These are phyloP conservation scores for Sebastiscus albofasciatus DNA, from an alignment of 2,797 vertebrate species.

Conservation along the genomic window DNA sequence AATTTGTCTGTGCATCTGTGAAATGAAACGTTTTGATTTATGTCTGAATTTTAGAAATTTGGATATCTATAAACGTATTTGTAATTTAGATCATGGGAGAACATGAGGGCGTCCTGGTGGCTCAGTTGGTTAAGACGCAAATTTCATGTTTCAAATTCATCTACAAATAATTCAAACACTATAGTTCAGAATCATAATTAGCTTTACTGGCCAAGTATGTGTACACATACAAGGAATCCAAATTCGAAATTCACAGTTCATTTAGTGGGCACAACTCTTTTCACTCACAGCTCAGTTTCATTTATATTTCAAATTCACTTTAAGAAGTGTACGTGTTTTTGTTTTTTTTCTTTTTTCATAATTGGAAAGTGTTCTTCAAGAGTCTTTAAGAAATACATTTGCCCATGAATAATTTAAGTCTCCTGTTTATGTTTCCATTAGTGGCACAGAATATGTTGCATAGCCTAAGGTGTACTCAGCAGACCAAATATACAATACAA, in stretches of 20 bases:
- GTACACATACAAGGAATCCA: fast-evolving
- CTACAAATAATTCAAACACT: too few relatives aligned
- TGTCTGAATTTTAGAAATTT: neutral
- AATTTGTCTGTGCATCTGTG: neutral
- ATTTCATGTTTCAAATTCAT: too few relatives aligned
- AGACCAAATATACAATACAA: neutral
- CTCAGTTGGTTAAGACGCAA: too few relatives aligned
- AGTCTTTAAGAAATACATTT: neutral
- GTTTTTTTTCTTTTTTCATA: neutral
- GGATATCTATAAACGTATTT: neutral
- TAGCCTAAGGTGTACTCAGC: too few relatives aligned
- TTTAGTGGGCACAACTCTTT: neutral
- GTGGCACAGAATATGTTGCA: too few relatives aligned
- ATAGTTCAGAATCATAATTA: too few relatives aligned
- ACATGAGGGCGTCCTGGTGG: neutral
- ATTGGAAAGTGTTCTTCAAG: neutral
- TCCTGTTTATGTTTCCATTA: too few relatives aligned
- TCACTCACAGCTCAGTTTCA: too few relatives aligned
- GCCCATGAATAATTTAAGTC: neutral
- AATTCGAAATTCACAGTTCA: neutral
- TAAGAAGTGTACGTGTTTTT: neutral
- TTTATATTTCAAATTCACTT: neutral
- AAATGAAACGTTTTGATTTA: neutral
- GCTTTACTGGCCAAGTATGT: too few relatives aligned
- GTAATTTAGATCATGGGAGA: neutral